phyloP scores from a whole-genome alignment of 2,797 vertebrate species.

The Phoeniculus purpureus region DNA sequence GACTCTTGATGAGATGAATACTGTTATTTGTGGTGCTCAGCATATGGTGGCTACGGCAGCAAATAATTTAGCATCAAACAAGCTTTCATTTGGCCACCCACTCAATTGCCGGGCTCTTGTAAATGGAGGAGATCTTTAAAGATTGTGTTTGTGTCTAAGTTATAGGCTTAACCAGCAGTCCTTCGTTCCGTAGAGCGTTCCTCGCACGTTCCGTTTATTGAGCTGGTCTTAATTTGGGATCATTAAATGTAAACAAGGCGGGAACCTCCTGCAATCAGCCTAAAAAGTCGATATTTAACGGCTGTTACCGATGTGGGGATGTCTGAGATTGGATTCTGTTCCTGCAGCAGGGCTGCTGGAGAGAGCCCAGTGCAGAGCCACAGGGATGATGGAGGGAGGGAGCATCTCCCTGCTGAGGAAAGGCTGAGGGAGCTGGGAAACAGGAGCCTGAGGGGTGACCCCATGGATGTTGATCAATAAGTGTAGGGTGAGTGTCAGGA shows the following conservation, averaged over 20 bases:
- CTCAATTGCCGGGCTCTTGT: not conserved
- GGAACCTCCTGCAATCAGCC: not conserved
- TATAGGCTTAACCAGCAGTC: not conserved
- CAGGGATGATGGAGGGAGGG: no score
- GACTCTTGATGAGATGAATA: not conserved
- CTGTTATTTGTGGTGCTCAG: not conserved
- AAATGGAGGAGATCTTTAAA: constrained; percentile 10
- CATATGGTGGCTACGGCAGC: constrained; percentile 33
- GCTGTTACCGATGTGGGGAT: not conserved
- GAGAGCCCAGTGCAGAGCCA: no score
- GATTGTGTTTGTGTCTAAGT: not conserved
- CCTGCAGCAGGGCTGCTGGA: no score
- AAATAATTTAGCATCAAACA: constrained; percentile 34
- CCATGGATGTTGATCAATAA: no score
- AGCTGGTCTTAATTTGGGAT: constrained; percentile 27
- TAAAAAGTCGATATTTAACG: not conserved
- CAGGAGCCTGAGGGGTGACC: no score
- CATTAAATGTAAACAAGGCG: not conserved
- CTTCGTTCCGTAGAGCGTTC: not conserved
- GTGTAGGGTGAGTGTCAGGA: no score
- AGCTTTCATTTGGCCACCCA: not conserved
- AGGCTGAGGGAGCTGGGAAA: no score
- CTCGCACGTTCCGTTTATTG: not conserved
- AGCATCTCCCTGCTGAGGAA: no score
- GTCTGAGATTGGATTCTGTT: not conserved